Evolutionary conservation across 2,797 vertebrate species (phyloP).

Genomic region (Vipera latastei): DNA sequence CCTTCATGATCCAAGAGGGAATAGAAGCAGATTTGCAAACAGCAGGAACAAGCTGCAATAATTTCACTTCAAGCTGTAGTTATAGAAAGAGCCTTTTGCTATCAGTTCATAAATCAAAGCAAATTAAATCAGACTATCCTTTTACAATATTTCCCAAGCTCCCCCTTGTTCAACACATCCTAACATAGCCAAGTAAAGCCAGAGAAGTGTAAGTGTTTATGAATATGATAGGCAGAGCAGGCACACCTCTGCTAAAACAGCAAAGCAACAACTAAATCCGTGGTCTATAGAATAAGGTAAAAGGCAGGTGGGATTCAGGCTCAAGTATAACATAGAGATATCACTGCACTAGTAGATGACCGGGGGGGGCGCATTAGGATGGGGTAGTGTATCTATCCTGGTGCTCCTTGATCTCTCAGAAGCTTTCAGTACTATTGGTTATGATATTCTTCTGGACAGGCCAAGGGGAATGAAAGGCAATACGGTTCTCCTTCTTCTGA

Average conservation of each 20-base stretch:
- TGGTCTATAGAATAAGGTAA: neutral
- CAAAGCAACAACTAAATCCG: neutral
- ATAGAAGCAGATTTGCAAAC: constrained; percentile 59
- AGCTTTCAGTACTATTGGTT: neutral
- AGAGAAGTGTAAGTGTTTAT: constrained; percentile 25
- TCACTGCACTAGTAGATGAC: neutral
- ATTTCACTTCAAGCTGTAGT: constrained; percentile 41
- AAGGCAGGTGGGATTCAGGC: neutral
- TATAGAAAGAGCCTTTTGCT: constrained; percentile 48
- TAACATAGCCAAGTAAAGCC: constrained; percentile 30
- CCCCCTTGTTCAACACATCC: constrained; percentile 32
- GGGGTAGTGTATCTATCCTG: neutral
- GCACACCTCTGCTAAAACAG: neutral
- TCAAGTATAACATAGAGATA: neutral
- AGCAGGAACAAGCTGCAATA: constrained; percentile 55
- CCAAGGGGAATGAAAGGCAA: neutral
- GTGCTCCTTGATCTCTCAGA: neutral
- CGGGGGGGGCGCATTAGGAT: neutral
- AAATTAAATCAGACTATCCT: constrained; percentile 47
- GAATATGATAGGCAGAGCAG: constrained; percentile 5
- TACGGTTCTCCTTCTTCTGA: neutral
- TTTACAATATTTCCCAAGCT: constrained; percentile 31
- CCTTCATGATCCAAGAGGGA: constrained; percentile 48
- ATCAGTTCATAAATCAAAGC: constrained; percentile 55
- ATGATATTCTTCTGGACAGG: neutral